These are phyloP conservation scores for Oreochromis aureus DNA, from an alignment of 2,113 vertebrate species.

Conservation along the genomic window DNA sequence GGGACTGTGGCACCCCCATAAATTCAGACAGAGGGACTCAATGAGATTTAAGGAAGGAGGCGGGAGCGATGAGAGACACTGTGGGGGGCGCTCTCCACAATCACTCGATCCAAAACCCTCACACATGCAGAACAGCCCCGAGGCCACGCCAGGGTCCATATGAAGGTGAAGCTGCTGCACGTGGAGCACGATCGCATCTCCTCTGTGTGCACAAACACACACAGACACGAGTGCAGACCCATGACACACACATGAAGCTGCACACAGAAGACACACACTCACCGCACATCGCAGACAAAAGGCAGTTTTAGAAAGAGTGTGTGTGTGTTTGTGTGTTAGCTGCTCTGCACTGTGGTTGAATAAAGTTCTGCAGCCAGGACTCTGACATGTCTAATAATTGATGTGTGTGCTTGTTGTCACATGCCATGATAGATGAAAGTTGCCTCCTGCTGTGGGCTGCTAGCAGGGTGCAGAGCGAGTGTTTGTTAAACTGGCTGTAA, in stretches of 20 bases:
- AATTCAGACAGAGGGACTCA: neutral
- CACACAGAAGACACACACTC: neutral
- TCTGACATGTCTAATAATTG: neutral
- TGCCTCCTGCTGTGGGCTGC: neutral
- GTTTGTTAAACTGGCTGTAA: neutral
- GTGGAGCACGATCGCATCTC: neutral
- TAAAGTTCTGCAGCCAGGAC: neutral
- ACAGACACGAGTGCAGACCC: fast-evolving
- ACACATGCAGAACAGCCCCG: neutral
- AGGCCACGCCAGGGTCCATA: neutral
- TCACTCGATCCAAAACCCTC: neutral
- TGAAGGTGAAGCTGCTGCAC: neutral
- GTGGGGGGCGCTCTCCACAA: neutral
- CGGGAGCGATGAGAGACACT: neutral
- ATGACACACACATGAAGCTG: neutral
- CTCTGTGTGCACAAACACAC: neutral
- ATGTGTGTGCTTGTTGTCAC: neutral
- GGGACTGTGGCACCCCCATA: neutral
- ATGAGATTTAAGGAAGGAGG: neutral
- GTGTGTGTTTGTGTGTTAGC: neutral
- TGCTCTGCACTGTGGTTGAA: neutral
- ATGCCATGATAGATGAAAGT: neutral
- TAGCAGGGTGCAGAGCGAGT: neutral
- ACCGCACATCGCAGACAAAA: neutral
- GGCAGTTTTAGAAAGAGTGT: neutral